Evolutionary conservation across 2,888 invertebrate species (phyloP), one percentile per base, ranked within the genome.

Genomic region (Eurytoma adleriae): DNA sequence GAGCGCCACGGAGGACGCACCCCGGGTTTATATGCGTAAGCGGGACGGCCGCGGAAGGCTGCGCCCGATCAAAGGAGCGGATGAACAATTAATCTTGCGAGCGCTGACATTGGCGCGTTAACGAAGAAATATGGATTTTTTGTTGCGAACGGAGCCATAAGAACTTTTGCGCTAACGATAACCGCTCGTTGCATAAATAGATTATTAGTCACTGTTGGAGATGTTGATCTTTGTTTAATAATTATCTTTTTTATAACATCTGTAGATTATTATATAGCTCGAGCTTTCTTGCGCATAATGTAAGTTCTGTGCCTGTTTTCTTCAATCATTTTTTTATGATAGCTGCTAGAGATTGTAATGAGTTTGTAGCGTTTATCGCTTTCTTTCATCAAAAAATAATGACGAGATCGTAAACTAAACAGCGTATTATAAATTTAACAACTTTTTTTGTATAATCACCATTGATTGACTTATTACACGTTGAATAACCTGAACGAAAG

Each of bases 101-200:
- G 40, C n/a, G 56, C 64, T 74, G 74, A 74, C 74, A 52, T 27
- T 20, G n/a, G 27, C 18, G 57, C 30, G 18, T 24, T 77, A 80
- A 74, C 74, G 74, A 74, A 81, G 74, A 80, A 66, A 70, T 78
- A 81, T 81, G 74, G 68, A 54, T 50, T 67, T 71, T 76, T 68
- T 70, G 52, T 62, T 14, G 20, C 30, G 24, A 24, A 20, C 27
- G 7, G 40, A 16, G 67, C 66, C 30, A 75, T 16, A 68, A 68
- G 62, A 61, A 73, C 48, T 27, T 73, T 54, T 56, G 7, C 48
- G 30, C 40, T 68, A 20, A 68, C 62, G 62, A 72, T 68, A 7
- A 20, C 24, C 54, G 40, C 40, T 10, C 40, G 1, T 40, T 40
- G 40, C 40, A 40, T 40, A 40, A 40, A 40, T 40, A 40, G 40